Base-by-base conservation (phyloP, 2,113 vertebrate genomes). In the Puma concolor region DNA sequence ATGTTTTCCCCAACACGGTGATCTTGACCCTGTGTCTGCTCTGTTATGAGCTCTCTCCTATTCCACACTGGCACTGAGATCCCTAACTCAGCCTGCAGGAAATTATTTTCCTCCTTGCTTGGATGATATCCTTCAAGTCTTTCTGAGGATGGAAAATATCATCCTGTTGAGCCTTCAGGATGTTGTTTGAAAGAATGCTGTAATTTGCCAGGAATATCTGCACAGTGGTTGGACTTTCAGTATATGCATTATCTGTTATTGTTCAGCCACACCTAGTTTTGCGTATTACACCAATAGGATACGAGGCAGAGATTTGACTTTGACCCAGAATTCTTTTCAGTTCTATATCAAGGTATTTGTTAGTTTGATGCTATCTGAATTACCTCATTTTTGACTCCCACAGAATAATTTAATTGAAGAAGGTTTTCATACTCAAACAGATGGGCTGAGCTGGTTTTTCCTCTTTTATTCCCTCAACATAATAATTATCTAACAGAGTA, bases 371-470 rank as follows among this genome's bases (percentile, higher is more conserved):
- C 33, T 67, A 77, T 63, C 50, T 91, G 71, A 96, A 91, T 87
- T 85, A 97, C 57, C 88, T 95, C 88, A 96, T 93, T 98, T 86
- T 97, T 95, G 82, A 91, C 71, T 94, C 50, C 76, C 52, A 87
- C 67, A 90, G 77, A 94, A 95, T 96, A 96, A 91, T 93, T 96
- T 94, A 94, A 94, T 93, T 96, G 94, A 83, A 97, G 50, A 93
- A 91, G 50, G 13, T 86, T 94, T 92, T 79, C 92, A 74, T 95
- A 89, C 69, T 88, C 86, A 84, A 95, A 96, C 93, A 92, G 80
- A 96, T 50, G 44, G 71, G 57, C 76, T 84, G 25, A 76, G 41
- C 94, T 44, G 15, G 29, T 74, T 91, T 66, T 92, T 94, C 79
- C 29, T 52, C 85, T 94, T 92, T 96, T 66, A 74, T 79, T 89